phyloP scores from a whole-genome alignment of 2,888 invertebrate genomes.

The Drosophila imparisetae region DNA sequence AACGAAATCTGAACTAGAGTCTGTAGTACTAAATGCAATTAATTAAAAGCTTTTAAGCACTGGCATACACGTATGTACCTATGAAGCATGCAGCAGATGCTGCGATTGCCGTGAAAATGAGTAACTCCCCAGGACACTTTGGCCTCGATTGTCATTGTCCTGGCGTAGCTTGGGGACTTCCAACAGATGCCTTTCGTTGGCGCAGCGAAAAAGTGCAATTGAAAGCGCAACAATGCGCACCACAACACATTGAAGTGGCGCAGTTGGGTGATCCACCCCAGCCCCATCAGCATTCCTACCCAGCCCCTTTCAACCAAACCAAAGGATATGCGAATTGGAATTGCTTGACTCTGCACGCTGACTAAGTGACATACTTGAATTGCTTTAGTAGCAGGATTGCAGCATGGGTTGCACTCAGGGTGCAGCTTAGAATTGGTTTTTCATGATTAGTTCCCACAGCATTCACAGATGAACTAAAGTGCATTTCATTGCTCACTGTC shows the following conservation, averaged over 20 bases:
- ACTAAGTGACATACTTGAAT: slow-evolving; percentile 61
- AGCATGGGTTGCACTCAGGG: slow-evolving; percentile 8
- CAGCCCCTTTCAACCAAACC: background rate
- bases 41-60: slow-evolving; percentile 66
- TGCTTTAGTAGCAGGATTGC: slow-evolving; percentile 36
- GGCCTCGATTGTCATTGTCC: slow-evolving; percentile 56
- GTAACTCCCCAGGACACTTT: slow-evolving; percentile 43
- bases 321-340: slow-evolving; percentile 62
- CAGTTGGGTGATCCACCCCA: slow-evolving; percentile 21
- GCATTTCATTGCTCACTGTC: slow-evolving; percentile 78
- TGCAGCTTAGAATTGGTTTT: slow-evolving; percentile 19
- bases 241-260: slow-evolving; percentile 72
- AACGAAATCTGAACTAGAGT: slow-evolving; percentile 42
- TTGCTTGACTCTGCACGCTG: slow-evolving; percentile 38
- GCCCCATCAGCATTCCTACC: slow-evolving; percentile 3
- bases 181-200: slow-evolving; percentile 49
- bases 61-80: slow-evolving; percentile 24
- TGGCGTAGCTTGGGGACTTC: slow-evolving; percentile 39
- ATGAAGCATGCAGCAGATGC: slow-evolving; percentile 18
- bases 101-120: slow-evolving; percentile 68
- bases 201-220: slow-evolving; percentile 68
- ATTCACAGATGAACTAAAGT: slow-evolving; percentile 62
- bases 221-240: slow-evolving; percentile 77
- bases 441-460: slow-evolving; percentile 67
- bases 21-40: slow-evolving; percentile 71